Evolutionary conservation across 2,113 vertebrate genomes (phyloP).

Genomic region (Lycocorax pyrrhopterus): DNA sequence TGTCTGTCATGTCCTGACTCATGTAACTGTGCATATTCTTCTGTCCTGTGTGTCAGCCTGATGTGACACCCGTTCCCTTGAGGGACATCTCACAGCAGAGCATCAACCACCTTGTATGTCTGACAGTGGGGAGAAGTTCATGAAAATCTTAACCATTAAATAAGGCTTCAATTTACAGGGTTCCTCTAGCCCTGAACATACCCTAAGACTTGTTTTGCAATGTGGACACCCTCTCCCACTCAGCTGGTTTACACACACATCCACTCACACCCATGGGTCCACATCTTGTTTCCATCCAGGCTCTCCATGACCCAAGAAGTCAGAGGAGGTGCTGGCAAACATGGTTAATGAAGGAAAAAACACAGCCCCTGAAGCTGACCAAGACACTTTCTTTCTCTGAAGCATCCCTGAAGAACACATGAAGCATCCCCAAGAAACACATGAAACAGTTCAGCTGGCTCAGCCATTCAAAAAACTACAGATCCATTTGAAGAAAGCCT

Average conservation of each 20-base stretch:
- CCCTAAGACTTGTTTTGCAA: background rate
- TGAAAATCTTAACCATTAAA: background rate
- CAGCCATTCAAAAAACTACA: background rate
- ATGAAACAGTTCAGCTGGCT: background rate
- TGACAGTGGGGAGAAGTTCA: background rate
- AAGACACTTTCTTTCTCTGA: background rate
- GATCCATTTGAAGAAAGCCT: background rate
- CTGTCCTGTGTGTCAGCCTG: background rate
- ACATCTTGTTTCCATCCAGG: background rate
- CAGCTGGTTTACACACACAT: background rate
- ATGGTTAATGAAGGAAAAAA: background rate
- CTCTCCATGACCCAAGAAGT: background rate
- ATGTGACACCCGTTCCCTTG: background rate
- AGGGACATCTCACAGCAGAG: background rate
- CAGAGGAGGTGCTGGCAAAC: background rate
- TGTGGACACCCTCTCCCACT: background rate
- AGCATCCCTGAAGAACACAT: background rate
- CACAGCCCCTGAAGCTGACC: background rate
- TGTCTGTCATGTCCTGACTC: background rate
- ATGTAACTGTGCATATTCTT: background rate
- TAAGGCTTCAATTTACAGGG: background rate
- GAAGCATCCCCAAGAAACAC: rapidly evolving
- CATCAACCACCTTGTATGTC: background rate
- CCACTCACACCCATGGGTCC: background rate
- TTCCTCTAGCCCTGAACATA: background rate